Evolutionary conservation across 1,140 invertebrate species (phyloP), one percentile per base, ranked within the genome.

Genomic region (Nylanderia fulva): DNA sequence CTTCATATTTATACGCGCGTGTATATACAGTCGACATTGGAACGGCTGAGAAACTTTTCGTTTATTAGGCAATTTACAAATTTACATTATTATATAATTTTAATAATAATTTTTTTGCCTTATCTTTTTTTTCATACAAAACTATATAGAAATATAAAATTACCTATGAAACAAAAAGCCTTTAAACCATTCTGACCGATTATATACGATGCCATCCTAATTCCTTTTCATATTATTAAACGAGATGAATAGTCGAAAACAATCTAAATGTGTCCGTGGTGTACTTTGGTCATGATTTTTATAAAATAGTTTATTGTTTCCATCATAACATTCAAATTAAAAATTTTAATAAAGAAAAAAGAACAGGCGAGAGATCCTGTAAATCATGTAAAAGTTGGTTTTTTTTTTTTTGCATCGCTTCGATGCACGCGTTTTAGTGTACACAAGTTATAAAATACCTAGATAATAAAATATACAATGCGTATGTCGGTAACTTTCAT

Each of bases 401-500:
- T 33, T 33, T 33, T 33, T 33, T 33, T 33, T 33, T 66, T 45
- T 42, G 33, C 80, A 84, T 61, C 80, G 48, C 33, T 33, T 60
- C 60, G 68, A 88, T 71, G 74, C 68, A 76, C 54, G 72, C 36
- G 13, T 33, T 71, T 58, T 86, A 89, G 71, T 89, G 89, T 75
- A 91, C 79, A 89, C 88, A 61, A 86, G 68, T 90, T 89, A 92
- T 90, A 92, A 91, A 90, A 92, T 90, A 71, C 5, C 76, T 93
- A 90, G 84, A 85, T 89, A 90, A 90, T 93, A 93, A 92, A 93
- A 93, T 92, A 93, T 93, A 94, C 93, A 93, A 42, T 52, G 21
- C 39, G 9, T 45, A 85, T 90, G 63, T 93, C 92, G 93, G 93
- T 94, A 94, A 94, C 93, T 94, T 90, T 93, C 87, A 93, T 93